These are phyloP conservation scores for Archips crataeganus DNA, from an alignment of 2,888 invertebrate species.

Conservation along the genomic window DNA sequence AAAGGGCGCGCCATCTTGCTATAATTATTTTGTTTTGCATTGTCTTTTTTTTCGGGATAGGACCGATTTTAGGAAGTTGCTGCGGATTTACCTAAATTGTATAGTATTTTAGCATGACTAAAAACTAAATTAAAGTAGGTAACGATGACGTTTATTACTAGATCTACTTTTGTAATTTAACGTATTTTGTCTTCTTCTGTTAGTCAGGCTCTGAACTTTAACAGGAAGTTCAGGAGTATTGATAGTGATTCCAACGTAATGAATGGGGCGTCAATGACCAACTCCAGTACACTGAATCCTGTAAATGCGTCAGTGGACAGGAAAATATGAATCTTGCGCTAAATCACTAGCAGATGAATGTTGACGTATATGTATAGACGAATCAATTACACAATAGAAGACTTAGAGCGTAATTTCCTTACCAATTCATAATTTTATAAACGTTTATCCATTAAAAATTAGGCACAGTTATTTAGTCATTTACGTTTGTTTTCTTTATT, in stretches of 20 bases:
- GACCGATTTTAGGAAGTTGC: too few relatives aligned
- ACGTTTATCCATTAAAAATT: too few relatives aligned
- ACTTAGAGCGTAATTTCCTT: not conserved
- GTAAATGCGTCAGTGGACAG: conserved; percentile 13
- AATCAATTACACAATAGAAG: not conserved
- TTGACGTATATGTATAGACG: not conserved
- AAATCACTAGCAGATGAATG: not conserved
- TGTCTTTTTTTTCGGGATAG: too few relatives aligned
- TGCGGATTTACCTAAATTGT: too few relatives aligned
- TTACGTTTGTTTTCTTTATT: too few relatives aligned
- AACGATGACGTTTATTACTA: not conserved
- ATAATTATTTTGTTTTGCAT: too few relatives aligned
- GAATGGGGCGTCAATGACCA: not conserved
- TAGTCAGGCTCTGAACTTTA: conserved; percentile 6
- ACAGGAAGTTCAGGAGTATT: conserved; percentile 7
- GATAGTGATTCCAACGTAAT: not conserved
- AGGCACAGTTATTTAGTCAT: too few relatives aligned
- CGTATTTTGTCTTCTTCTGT: not conserved
- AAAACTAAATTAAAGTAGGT: too few relatives aligned
- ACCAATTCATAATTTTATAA: too few relatives aligned
- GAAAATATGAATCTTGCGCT: conserved; percentile 5
- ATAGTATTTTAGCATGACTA: too few relatives aligned
- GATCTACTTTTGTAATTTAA: not conserved
- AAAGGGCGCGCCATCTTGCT: too few relatives aligned
- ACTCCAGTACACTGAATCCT: not conserved